Conservation (phyloP, 2,797 vertebrate species). For the Acanthornis magna region DNA sequence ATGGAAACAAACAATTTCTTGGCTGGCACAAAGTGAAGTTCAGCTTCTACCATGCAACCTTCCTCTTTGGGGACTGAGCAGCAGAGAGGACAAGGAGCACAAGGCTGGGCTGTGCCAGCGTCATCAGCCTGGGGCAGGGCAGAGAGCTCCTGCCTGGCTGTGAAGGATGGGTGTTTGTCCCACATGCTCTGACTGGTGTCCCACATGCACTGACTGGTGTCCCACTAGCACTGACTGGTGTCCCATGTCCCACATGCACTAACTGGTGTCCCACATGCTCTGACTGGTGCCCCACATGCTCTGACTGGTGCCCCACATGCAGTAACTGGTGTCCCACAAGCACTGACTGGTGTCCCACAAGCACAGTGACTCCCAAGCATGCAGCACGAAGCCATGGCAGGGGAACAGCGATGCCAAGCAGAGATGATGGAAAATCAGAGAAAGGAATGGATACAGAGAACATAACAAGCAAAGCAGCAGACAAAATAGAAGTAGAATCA, state of each 20-base stretch:
- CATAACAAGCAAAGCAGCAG: constrained; percentile 4
- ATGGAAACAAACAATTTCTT: not conserved
- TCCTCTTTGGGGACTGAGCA: not conserved
- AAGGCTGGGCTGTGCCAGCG: not conserved
- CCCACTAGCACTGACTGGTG: not conserved
- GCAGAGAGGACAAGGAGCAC: not conserved
- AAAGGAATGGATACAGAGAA: not conserved
- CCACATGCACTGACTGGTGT: not conserved
- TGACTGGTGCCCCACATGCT: not conserved
- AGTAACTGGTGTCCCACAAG: not conserved
- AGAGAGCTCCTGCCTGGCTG: not conserved
- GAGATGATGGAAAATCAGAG: not conserved
- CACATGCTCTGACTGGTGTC: not conserved
- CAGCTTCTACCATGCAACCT: not conserved
- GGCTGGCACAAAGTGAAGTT: not conserved
- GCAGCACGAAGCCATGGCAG: not conserved
- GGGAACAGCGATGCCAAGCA: not conserved
- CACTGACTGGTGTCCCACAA: not conserved
- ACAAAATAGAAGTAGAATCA: constrained; percentile 37
- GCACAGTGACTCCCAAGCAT: not conserved
- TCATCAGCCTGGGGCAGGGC: not conserved
- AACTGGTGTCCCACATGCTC: not conserved
- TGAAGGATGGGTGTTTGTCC: not conserved
- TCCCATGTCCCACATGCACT: accelerated
- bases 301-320: not conserved